Evolutionary conservation across 92 coral and sea anemone genomes (phyloP).

Genomic region (Zoanthus sansibaricus): DNA sequence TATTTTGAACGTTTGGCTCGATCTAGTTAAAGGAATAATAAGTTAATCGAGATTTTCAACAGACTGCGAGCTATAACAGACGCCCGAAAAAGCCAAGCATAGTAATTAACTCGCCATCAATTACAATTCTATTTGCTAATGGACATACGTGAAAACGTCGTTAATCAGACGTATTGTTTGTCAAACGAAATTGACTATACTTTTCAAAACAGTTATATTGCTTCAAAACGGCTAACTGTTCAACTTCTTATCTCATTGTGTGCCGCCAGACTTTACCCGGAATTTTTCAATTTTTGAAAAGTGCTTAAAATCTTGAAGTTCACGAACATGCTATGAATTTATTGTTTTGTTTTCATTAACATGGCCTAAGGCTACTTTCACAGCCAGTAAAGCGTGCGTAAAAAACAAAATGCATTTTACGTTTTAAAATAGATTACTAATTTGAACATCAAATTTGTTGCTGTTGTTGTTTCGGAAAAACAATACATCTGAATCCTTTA

Average conservation of each 20-base stretch:
- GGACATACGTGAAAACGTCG: conserved; percentile 4
- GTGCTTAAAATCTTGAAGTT: too few species aligned
- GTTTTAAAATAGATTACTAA: too few species aligned
- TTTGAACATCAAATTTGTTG: too few species aligned
- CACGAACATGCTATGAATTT: too few species aligned
- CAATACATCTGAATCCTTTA: too few species aligned
- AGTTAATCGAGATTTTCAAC: background rate
- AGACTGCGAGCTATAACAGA: background rate
- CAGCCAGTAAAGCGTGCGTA: too few species aligned
- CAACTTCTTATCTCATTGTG: background rate
- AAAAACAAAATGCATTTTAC: too few species aligned
- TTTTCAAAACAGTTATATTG: background rate
- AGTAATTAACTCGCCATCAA: background rate
- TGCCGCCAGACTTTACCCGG: background rate
- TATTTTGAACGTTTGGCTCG: background rate
- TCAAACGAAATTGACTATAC: background rate
- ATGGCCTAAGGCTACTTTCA: too few species aligned
- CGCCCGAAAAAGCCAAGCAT: background rate
- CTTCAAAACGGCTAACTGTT: background rate
- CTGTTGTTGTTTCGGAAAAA: too few species aligned
- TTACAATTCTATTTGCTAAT: conserved; percentile 12
- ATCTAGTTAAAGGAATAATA: background rate
- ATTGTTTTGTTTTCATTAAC: too few species aligned
- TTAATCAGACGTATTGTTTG: conserved; percentile 8
- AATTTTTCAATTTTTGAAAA: too few species aligned